A percentile compares a stretch with the other conserved stretches of the same genome.
These are phyloP conservation scores for Drosophila ambigua DNA, from an alignment of 1,140 invertebrate species.

Conservation along the genomic window DNA sequence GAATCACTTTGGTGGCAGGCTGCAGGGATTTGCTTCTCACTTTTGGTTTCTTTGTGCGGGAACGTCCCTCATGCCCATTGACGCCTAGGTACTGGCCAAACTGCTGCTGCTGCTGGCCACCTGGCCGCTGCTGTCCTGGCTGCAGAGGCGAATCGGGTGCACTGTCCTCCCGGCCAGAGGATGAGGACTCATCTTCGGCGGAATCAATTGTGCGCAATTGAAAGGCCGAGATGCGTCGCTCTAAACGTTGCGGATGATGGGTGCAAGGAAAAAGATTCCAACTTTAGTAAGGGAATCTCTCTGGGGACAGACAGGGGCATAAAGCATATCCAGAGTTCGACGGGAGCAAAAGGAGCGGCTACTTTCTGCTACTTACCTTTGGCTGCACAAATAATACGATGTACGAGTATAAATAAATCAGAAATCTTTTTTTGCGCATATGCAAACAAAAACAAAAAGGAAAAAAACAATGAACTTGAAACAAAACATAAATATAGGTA, in stretches of 20 bases:
- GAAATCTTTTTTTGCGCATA: constrained; percentile 12
- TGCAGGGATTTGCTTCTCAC: constrained; percentile 76
- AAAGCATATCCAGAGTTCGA: constrained; percentile 37
- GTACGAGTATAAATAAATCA: constrained; percentile 27
- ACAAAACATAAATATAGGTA: constrained; percentile 15
- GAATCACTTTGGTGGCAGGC: constrained; percentile 74
- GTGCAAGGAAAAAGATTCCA: background rate
- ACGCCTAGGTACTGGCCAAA: constrained; percentile 73
- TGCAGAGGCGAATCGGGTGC: constrained; percentile 73
- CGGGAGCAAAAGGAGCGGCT: background rate
- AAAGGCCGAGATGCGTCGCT: constrained; percentile 83
- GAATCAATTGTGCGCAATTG: constrained; percentile 82
- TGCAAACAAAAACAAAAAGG: background rate
- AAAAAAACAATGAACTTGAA: constrained; percentile 39
- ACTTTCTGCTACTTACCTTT: constrained; percentile 2
- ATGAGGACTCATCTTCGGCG: constrained; percentile 82
- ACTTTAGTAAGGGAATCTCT: constrained; percentile 29
- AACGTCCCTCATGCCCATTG: constrained; percentile 75
- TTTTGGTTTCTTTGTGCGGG: constrained; percentile 71
- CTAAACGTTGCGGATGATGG: constrained; percentile 49
- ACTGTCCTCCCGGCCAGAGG: constrained; percentile 79
- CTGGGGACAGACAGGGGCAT: background rate
- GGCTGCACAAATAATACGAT: background rate
- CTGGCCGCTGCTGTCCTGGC: constrained; percentile 49
- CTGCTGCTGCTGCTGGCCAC: constrained; percentile 32